A percentile compares a stretch with the other conserved stretches of the same genome.
Evolutionary conservation across 2,888 invertebrate species (phyloP).

Genomic region (Trissonchulus sp.): DNA sequence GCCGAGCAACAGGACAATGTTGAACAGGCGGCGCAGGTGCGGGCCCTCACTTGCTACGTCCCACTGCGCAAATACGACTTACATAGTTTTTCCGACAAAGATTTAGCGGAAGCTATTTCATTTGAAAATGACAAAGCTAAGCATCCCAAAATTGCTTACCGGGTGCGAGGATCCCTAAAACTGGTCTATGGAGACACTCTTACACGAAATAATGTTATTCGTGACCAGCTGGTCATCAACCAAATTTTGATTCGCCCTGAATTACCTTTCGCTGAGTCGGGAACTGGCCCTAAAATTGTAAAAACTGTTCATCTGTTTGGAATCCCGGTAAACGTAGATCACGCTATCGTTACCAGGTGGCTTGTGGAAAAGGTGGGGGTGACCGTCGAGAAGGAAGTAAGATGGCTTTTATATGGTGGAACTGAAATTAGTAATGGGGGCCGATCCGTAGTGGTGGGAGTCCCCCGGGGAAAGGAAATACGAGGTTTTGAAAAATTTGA

Average conservation of each 20-base stretch:
- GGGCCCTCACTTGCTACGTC: no score
- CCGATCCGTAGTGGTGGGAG: slow-evolving; percentile 16
- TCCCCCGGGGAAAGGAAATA: background rate
- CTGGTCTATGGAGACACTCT: background rate
- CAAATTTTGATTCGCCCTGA: background rate
- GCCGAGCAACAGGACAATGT: no score
- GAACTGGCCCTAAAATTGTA: background rate
- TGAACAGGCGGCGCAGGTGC: no score
- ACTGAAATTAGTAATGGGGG: slow-evolving; percentile 20
- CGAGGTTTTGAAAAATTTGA: background rate
- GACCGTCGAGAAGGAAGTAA: background rate
- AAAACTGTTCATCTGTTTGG: background rate
- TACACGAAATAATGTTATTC: no score
- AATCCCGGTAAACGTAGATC: background rate
- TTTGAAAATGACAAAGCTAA: background rate
- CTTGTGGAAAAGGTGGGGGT: background rate
- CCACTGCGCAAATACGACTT: no score
- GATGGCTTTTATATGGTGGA: background rate
- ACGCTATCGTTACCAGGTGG: background rate
- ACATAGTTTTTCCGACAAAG: no score
- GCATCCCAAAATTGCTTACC: background rate
- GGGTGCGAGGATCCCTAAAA: background rate
- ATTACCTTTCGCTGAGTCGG: background rate
- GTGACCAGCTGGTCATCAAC: background rate
- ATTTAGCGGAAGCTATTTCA: background rate